Conservation (phyloP, 2,888 invertebrate species). For the Choristoneura rosaceana region DNA sequence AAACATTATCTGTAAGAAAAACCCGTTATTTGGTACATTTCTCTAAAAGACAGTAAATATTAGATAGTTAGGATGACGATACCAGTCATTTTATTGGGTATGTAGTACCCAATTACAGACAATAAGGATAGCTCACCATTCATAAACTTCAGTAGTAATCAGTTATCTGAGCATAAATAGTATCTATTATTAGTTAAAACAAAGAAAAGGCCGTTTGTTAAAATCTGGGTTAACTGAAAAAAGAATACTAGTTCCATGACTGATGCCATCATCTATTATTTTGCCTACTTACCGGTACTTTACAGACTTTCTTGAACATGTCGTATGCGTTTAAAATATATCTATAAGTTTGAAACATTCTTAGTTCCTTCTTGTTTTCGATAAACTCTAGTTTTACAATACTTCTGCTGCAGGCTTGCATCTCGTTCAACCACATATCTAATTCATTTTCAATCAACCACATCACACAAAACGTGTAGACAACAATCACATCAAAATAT, state of each 20-base stretch:
- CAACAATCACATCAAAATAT: neutral
- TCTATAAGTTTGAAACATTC: slow-evolving; percentile 9
- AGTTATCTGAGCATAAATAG: too few species aligned
- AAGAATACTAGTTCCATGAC: too few species aligned
- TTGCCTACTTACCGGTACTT: slow-evolving; percentile 1
- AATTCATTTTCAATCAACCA: slow-evolving; percentile 15
- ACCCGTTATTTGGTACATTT: neutral
- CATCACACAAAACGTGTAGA: slow-evolving; percentile 17
- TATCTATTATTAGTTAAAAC: too few species aligned
- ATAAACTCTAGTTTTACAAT: neutral
- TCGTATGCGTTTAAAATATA: slow-evolving; percentile 10
- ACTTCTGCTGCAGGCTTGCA: neutral
- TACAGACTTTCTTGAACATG: slow-evolving; percentile 6
- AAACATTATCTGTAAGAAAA: slow-evolving; percentile 9
- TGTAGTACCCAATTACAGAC: too few species aligned
- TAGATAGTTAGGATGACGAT: too few species aligned
- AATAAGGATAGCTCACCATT: too few species aligned
- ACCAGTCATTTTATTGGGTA: too few species aligned
- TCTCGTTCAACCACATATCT: slow-evolving; percentile 12
- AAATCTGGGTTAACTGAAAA: too few species aligned
- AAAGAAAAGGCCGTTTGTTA: too few species aligned
- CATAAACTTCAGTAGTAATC: too few species aligned
- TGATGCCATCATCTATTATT: neutral
- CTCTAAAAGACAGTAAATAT: too few species aligned
- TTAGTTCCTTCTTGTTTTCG: neutral